A percentile compares a stretch with the other conserved stretches of the same genome.
Evolutionary conservation across 1,140 invertebrate species (phyloP).

Genomic region (Mesaphorura yosii): DNA sequence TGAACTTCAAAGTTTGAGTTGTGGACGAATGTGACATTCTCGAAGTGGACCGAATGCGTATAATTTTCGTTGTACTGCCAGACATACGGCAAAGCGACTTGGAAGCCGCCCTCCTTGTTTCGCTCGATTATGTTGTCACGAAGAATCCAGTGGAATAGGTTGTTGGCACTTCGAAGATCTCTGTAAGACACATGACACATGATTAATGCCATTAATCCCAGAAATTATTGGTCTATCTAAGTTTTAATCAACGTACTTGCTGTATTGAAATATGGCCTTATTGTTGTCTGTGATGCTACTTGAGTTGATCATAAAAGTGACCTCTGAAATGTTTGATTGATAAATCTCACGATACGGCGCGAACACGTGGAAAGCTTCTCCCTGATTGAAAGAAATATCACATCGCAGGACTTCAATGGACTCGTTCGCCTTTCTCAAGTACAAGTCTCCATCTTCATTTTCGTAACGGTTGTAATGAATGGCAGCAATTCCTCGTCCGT

Average conservation of each 20-base stretch:
- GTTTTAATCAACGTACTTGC: conserved; percentile 39
- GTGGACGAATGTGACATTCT: conserved; percentile 71
- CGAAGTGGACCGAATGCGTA: conserved; percentile 73
- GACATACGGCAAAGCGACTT: conserved; percentile 76
- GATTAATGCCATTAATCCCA: neutral
- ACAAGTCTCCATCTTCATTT: conserved; percentile 70
- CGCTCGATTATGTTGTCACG: conserved; percentile 76
- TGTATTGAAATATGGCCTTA: conserved; percentile 70
- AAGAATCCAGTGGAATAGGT: conserved; percentile 84
- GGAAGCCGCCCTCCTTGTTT: conserved; percentile 70
- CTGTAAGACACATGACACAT: conserved; percentile 37
- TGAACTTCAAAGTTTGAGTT: conserved; percentile 76
- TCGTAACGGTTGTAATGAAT: conserved; percentile 81
- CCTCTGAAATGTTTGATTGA: conserved; percentile 67
- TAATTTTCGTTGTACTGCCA: conserved; percentile 92
- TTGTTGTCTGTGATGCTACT: conserved; percentile 72
- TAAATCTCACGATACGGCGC: conserved; percentile 74
- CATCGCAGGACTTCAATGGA: conserved; percentile 64
- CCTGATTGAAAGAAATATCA: conserved; percentile 63
- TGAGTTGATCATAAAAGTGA: conserved; percentile 71
- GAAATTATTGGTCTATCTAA: neutral
- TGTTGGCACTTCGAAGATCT: conserved; percentile 81
- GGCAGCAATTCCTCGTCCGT: conserved; percentile 65
- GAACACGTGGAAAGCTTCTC: conserved; percentile 66
- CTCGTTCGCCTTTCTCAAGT: conserved; percentile 75